Evolutionary conservation across 2,797 vertebrate species (phyloP).

Genomic region (Taeniopygia guttata): DNA sequence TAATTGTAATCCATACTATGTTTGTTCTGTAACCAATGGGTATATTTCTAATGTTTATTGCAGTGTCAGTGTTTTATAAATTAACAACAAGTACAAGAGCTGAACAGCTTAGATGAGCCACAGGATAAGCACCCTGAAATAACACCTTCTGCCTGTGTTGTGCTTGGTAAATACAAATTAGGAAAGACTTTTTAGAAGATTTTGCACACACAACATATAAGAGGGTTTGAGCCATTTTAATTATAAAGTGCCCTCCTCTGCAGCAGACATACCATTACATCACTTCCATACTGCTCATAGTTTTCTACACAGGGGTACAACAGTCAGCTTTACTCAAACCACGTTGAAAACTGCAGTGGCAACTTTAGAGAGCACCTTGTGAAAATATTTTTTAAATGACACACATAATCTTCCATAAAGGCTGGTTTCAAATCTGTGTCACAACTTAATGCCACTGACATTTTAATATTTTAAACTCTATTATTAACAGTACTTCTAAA

Average conservation of each 20-base stretch:
- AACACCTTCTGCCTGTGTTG: not conserved
- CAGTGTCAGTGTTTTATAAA: not conserved
- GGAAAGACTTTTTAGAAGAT: not conserved
- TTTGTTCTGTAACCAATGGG: not conserved
- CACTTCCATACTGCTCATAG: slow-evolving; percentile 26
- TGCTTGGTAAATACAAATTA: not conserved
- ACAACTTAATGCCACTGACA: not conserved
- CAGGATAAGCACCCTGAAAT: not conserved
- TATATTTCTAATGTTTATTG: not conserved
- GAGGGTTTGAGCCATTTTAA: not conserved
- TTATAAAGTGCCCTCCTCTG: not conserved
- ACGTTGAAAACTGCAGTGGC: slow-evolving; percentile 11
- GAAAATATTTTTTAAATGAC: not conserved
- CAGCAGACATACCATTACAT: not conserved
- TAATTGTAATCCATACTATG: not conserved
- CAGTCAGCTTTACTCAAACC: slow-evolving; percentile 7
- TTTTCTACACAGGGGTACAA: slow-evolving; percentile 39
- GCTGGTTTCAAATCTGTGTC: not conserved
- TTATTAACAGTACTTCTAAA: not conserved
- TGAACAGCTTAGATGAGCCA: not conserved
- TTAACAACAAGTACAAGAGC: not conserved
- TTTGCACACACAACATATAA: not conserved
- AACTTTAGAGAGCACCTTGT: slow-evolving; percentile 1
- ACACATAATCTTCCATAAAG: not conserved
- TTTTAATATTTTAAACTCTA: not conserved